These are phyloP conservation scores for Catamblyrhynchus diadema DNA, from an alignment of 2,797 vertebrate species.

Conservation along the genomic window DNA sequence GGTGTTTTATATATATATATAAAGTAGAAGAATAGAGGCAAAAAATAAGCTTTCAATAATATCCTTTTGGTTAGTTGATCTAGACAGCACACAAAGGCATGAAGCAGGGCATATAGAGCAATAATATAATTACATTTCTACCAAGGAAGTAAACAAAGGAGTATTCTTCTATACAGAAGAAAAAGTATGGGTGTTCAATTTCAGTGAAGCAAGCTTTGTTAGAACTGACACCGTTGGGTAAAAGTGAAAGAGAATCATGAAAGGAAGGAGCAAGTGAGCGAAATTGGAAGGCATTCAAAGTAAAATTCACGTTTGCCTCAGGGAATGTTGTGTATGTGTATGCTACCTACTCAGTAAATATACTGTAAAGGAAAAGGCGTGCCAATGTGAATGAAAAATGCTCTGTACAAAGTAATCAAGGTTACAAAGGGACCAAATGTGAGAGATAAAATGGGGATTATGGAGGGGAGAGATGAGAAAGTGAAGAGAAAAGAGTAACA, in stretches of 20 bases:
- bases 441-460: conserved; percentile 1
- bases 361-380: background rate
- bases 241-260: background rate
- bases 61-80: background rate
- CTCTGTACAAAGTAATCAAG: conserved; percentile 19
- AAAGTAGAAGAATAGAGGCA: background rate
- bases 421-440: background rate
- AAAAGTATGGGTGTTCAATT: background rate
- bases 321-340: background rate
- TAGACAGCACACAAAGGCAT: background rate
- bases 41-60: background rate
- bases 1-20: background rate
- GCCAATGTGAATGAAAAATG: conserved; percentile 19
- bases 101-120: background rate
- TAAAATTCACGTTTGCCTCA: conserved; percentile 26
- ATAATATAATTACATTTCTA: background rate
- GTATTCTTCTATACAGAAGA: background rate
- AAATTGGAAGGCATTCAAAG: background rate
- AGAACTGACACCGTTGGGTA: background rate
- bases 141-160: background rate
- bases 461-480: background rate
- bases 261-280: background rate
- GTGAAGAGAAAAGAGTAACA: conserved; percentile 11
- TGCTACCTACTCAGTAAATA: conserved; percentile 24
- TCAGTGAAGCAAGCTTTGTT: background rate